phyloP scores from a whole-genome alignment of 2,113 vertebrate species.

The Tiliqua scincoides region DNA sequence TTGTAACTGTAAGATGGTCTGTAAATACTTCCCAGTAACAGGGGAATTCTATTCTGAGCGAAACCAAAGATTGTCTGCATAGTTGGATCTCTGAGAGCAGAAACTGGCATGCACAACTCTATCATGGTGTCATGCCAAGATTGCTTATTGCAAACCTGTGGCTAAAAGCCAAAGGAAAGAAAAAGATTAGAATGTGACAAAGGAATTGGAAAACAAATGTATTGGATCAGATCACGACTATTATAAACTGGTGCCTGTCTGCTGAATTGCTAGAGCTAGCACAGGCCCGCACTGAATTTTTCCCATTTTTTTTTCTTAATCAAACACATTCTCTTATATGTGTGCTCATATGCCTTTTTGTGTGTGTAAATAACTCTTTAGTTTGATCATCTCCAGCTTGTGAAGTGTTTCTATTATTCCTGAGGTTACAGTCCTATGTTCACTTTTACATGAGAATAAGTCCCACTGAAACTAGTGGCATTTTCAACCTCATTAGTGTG shows the following conservation, averaged over 20 bases:
- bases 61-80: neutral
- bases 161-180: conserved; percentile 22
- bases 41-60: conserved; percentile 36
- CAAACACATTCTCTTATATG: neutral
- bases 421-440: neutral
- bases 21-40: conserved; percentile 38
- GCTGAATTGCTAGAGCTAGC: neutral
- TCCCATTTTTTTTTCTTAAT: neutral
- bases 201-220: conserved; percentile 18
- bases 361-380: neutral
- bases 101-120: neutral
- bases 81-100: neutral
- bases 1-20: conserved; percentile 15
- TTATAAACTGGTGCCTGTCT: neutral
- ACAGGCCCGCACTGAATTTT: neutral
- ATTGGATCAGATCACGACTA: neutral
- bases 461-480: neutral
- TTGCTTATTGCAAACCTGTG: conserved; percentile 22
- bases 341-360: neutral
- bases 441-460: neutral
- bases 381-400: neutral
- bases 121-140: neutral
- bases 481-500: neutral
- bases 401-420: neutral
- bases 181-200: neutral